Evolutionary conservation across 2,888 invertebrate species (phyloP).

Genomic region (Agonum fuliginosum): DNA sequence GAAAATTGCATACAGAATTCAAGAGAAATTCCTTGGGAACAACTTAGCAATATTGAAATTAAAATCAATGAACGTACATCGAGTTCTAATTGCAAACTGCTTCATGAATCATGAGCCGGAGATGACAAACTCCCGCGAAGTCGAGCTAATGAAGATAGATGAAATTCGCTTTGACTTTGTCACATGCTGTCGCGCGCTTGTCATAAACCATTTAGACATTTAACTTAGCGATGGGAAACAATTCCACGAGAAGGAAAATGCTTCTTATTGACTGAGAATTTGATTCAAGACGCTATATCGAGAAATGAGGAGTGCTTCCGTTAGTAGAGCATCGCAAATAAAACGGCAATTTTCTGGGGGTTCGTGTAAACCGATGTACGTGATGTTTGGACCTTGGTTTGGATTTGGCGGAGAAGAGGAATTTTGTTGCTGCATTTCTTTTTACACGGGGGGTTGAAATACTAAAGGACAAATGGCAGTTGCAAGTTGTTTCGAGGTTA

Average conservation of each 20-base stretch:
- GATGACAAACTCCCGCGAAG: slow-evolving; percentile 10
- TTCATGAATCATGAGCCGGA: neutral
- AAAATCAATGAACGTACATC: neutral
- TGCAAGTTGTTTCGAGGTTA: no score
- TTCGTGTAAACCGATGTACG: slow-evolving; percentile 10
- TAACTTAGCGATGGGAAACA: slow-evolving; percentile 5
- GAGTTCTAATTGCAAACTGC: slow-evolving; percentile 10
- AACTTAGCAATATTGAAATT: slow-evolving; percentile 10
- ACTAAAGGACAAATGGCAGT: no score
- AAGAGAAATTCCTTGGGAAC: no score
- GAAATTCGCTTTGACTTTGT: slow-evolving; percentile 58
- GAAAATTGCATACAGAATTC: no score
- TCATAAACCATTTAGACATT: slow-evolving; percentile 10
- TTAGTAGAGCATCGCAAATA: slow-evolving; percentile 22
- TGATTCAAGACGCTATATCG: neutral
- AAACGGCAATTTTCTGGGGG: slow-evolving; percentile 8
- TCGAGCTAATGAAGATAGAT: slow-evolving; percentile 60
- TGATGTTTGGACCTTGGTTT: slow-evolving; percentile 1
- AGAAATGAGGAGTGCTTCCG: no score
- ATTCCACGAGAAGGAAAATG: neutral
- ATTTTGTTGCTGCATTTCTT: no score
- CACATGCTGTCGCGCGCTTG: slow-evolving; percentile 6
- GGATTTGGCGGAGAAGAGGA: slow-evolving; percentile 8
- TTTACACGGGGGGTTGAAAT: no score
- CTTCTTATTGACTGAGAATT: slow-evolving; percentile 12